Conservation (phyloP, 2,113 vertebrate genomes). For the Rhinopithecus roxellana region DNA sequence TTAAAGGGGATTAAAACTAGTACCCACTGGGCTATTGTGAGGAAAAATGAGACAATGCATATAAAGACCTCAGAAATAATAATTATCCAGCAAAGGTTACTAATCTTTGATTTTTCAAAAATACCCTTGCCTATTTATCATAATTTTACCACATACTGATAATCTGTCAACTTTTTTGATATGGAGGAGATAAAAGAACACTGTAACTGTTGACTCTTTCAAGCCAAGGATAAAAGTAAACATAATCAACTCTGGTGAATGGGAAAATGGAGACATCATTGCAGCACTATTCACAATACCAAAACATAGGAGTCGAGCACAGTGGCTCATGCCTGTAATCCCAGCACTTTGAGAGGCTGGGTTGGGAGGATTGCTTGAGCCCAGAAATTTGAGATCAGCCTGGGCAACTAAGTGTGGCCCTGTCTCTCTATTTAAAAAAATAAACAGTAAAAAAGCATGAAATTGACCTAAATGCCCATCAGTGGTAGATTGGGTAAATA, state of each 20-base stretch:
- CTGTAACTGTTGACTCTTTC: neutral
- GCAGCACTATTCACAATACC: neutral
- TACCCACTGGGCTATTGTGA: neutral
- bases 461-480: too few species aligned
- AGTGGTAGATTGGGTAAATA: too few species aligned
- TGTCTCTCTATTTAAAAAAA: too few species aligned
- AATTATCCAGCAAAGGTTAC: neutral
- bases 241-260: neutral
- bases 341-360: too few species aligned
- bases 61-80: neutral
- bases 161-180: neutral
- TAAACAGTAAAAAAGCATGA: too few species aligned
- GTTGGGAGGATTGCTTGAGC: neutral
- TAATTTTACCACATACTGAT: neutral
- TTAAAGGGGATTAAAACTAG: neutral
- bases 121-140: neutral
- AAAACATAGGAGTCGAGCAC: too few species aligned
- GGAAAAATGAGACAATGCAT: neutral
- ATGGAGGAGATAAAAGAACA: neutral
- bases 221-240: neutral
- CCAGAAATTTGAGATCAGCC: too few species aligned
- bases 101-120: neutral
- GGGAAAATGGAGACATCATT: neutral
- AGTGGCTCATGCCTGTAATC: too few species aligned
- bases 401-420: too few species aligned